Evolutionary conservation across 2,888 invertebrate species (phyloP), one percentile per base, ranked within the genome.

Genomic region (Physocephala rufipes): DNA sequence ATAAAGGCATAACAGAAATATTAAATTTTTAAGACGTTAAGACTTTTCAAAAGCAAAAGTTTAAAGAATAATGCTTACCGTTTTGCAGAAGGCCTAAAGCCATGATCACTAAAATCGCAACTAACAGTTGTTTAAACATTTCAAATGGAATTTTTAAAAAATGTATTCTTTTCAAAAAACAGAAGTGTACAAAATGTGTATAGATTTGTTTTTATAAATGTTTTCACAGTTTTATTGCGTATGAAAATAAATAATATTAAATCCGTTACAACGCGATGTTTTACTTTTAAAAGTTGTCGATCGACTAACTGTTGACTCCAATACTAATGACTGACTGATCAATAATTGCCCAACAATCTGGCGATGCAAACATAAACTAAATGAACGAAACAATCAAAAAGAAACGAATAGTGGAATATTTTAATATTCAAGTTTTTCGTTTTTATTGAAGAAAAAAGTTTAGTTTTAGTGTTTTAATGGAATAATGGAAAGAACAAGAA

Each of bases 111-210:
- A 79, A 71, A 71, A 80, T 70, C 63, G 72, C n/a, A n/a, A n/a
- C 78, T 62, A 81, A 76, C 64, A 85, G 73, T 78, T 84, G 79
- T 75, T 80, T 80, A 74, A 82, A 63, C 83, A 84, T 84, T 74
- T 78, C 80, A 24, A 26, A 28, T 30, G 51, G 45, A 62, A 12
- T n/a, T 16, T 36, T 9, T 19, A 30, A 16, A 28, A 13, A 16
- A 15, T 3, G 28, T 62, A 62, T 12, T 49, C 7, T 28, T 26
- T 26, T 19, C 12, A 12, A 19, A n/a, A 15, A 49, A 28, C 12
- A 30, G 16, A 26, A 30, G 9, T 19, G 19, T 21, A 24, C 28
- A 13, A 43, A 62, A 43, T 13, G 16, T 4, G 36, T 36, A 36
- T 9, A 36, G 4, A 36, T 36, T 7, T 9, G 36, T 7, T n/a